Evolutionary conservation across 2,113 vertebrate genomes (phyloP).

Genomic region (Laticauda colubrina): DNA sequence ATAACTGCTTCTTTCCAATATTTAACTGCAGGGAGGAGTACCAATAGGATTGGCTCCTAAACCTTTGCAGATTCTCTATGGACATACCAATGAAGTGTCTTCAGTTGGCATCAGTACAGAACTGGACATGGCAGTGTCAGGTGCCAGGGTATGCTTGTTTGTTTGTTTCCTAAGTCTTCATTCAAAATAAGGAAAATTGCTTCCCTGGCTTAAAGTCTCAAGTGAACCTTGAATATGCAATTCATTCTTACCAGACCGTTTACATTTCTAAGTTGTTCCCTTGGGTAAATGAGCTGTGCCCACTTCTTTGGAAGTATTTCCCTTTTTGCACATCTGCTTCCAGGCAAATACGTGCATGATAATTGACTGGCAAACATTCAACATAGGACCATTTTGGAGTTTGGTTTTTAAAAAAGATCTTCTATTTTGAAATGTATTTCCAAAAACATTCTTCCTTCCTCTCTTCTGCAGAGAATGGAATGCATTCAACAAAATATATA

Average conservation of each 20-base stretch:
- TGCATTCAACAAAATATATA: not conserved
- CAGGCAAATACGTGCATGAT: not conserved
- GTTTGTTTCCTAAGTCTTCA: not conserved
- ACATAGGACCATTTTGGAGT: not conserved
- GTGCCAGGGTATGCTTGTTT: constrained; percentile 79
- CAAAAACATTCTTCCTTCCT: not conserved
- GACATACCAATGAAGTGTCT: constrained; percentile 88
- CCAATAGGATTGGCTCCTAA: constrained; percentile 85
- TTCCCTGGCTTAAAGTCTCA: not conserved
- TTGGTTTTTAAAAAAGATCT: not conserved
- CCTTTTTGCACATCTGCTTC: not conserved
- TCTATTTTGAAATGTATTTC: not conserved
- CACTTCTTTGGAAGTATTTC: not conserved
- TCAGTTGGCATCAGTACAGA: constrained; percentile 93
- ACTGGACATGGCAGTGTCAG: constrained; percentile 93
- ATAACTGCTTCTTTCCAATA: not conserved
- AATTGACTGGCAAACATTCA: not conserved
- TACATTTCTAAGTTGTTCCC: not conserved
- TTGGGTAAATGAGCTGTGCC: not conserved
- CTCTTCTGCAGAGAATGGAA: not conserved
- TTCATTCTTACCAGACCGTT: not conserved
- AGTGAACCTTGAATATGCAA: too few species aligned
- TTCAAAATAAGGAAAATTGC: not conserved
- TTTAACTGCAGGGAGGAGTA: constrained; percentile 79
- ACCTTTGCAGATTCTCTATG: constrained; percentile 92